phyloP scores from a whole-genome alignment of 2,888 invertebrate genomes.

The Girardia tigrina region DNA sequence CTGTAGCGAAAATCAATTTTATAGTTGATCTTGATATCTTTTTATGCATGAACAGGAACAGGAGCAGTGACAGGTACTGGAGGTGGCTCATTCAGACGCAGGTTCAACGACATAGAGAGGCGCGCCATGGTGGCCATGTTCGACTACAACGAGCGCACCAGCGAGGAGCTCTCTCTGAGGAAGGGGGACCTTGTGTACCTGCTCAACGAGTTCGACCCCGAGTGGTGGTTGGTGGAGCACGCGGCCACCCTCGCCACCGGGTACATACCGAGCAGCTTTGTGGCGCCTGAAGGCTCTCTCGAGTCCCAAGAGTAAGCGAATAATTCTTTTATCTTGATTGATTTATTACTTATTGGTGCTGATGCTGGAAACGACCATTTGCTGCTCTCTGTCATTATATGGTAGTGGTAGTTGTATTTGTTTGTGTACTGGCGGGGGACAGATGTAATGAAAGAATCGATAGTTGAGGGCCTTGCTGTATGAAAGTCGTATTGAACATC shows the following conservation, averaged over 20 bases:
- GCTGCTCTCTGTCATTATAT: too few relatives aligned
- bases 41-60: too few relatives aligned
- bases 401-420: too few relatives aligned
- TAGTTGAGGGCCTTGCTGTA: too few relatives aligned
- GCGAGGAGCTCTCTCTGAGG: slow-evolving; percentile 25
- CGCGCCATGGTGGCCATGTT: slow-evolving; percentile 30
- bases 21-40: too few relatives aligned
- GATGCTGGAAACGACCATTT: not conserved
- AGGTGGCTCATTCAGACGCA: not conserved
- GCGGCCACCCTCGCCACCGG: slow-evolving; percentile 85
- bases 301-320: slow-evolving; percentile 91
- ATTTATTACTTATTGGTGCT: not conserved
- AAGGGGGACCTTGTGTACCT: slow-evolving; percentile 28
- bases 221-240: slow-evolving; percentile 95
- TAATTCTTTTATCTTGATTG: not conserved
- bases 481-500: too few relatives aligned
- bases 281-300: slow-evolving; percentile 82
- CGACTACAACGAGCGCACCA: slow-evolving; percentile 31
- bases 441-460: too few relatives aligned
- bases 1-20: too few relatives aligned
- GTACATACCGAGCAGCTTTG: slow-evolving; percentile 96
- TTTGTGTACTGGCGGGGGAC: too few relatives aligned
- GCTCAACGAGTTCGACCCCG: slow-evolving; percentile 56
- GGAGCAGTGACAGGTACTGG: too few relatives aligned
- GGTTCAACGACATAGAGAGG: not conserved